Evolutionary conservation across 2,888 invertebrate genomes (phyloP), one percentile per base, ranked within the genome.

Genomic region (Gryllus longicercus): DNA sequence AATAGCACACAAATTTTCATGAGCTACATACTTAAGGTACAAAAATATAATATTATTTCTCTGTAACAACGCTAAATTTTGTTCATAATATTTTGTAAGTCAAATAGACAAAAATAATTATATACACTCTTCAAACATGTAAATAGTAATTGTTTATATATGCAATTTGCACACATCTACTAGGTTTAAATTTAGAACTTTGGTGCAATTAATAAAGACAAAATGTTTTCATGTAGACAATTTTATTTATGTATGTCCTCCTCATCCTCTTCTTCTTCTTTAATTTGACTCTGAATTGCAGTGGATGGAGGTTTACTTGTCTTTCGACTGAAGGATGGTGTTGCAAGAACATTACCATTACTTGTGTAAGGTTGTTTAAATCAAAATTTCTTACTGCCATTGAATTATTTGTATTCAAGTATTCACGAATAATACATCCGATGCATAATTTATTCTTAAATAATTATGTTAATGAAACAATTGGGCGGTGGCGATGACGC

Each of bases 301-400:
- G 78, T 78, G 21, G 77, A 78, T 25, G 81, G 80, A 25, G 80
- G 80, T 25, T 82, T 82, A 74, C 81, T 81, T 21, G 81, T 79
- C 77, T 82, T 82, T 25, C 82, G 21, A n/a, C 80, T 23, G 51
- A 80, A 80, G 21, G 51, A 49, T 50, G 82, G 80, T 51, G 79
- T 77, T 18, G 51, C 51, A 2, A 80, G 77, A 16, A 51, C 49
- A 51, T 51, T 78, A 23, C 79, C 81, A 51, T 76, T 79, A 49
- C 80, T 81, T 38, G 49, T 75, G 11, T 50, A 74, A 78, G 74
- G 88, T 82, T 90, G 87, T 95, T 95, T 82, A 95, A 88, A n/a
- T n/a, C n/a, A n/a, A n/a, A n/a, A n/a, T n/a, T n/a, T n/a, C n/a
- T n/a, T n/a, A n/a, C n/a, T n/a, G n/a, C n/a, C n/a, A n/a, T n/a